Conservation (phyloP, 1,140 invertebrate species). For the Aethina tumida region DNA sequence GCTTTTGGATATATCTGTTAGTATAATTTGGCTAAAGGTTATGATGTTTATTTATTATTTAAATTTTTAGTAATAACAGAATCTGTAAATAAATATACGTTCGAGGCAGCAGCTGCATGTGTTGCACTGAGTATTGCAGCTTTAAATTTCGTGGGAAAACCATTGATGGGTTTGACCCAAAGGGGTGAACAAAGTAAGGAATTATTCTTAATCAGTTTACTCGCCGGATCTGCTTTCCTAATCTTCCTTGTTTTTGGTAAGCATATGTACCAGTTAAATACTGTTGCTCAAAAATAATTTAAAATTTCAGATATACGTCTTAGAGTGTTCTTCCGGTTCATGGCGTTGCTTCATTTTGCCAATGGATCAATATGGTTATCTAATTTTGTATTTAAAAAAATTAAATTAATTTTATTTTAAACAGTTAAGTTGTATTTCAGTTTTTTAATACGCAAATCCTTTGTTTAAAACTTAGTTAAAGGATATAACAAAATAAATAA, state of each 20-base stretch:
- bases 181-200: slow-evolving; percentile 24
- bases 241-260: slow-evolving; percentile 22
- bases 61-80: slow-evolving; percentile 24
- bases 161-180: slow-evolving; percentile 19
- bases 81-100: slow-evolving; percentile 15
- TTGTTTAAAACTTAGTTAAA: no score
- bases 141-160: slow-evolving; percentile 22
- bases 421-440: no score
- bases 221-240: slow-evolving; percentile 17
- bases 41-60: slow-evolving; percentile 5
- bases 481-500: no score
- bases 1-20: slow-evolving; percentile 27
- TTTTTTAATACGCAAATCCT: no score
- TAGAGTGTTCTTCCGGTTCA: slow-evolving; percentile 25
- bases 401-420: no score
- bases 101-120: slow-evolving; percentile 26
- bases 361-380: slow-evolving; percentile 27
- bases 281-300: neutral
- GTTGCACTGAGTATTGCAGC: slow-evolving; percentile 25
- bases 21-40: slow-evolving; percentile 5
- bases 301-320: slow-evolving; percentile 27
- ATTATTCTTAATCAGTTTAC: slow-evolving; percentile 15
- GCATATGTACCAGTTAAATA: slow-evolving; percentile 2
- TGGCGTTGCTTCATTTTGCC: slow-evolving; percentile 29
- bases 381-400: slow-evolving; percentile 30